Evolutionary conservation across 2,888 invertebrate species (phyloP).

Genomic region (Leptinotarsa tumamoca): DNA sequence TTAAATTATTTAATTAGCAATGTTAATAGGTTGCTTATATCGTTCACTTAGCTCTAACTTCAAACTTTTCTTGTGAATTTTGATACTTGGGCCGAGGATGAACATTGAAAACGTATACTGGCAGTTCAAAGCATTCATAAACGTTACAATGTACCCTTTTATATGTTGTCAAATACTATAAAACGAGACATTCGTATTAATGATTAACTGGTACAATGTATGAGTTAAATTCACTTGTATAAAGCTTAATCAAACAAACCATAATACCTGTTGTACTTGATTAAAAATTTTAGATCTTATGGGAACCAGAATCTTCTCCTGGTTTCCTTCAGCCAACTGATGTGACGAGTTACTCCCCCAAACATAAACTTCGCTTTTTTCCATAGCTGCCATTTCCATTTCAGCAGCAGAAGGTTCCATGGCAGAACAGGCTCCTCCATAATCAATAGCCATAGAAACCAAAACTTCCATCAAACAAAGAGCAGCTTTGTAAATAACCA

Average conservation of each 20-base stretch:
- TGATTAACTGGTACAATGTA: too few relatives aligned
- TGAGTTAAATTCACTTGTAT: too few relatives aligned
- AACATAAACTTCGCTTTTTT: conserved; percentile 71
- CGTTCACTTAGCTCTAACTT: too few relatives aligned
- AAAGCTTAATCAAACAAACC: too few relatives aligned
- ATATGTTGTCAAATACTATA: too few relatives aligned
- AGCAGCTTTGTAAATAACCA: conserved; percentile 69
- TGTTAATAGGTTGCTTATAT: too few relatives aligned
- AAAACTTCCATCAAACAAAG: conserved; percentile 70
- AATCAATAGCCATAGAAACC: conserved; percentile 65
- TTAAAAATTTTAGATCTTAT: conserved; percentile 70
- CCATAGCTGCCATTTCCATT: conserved; percentile 53
- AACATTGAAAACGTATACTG: too few relatives aligned
- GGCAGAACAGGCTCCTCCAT: conserved; percentile 60
- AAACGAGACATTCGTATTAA: too few relatives aligned
- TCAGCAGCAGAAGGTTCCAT: conserved; percentile 51
- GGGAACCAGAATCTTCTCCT: conserved; percentile 72
- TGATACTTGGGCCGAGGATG: too few relatives aligned
- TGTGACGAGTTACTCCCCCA: conserved; percentile 77
- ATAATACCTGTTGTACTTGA: conserved; percentile 70
- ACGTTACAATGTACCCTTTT: too few relatives aligned
- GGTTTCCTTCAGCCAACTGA: conserved; percentile 73
- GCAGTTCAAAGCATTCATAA: too few relatives aligned
- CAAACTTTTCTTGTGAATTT: too few relatives aligned
- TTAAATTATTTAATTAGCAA: not conserved